A percentile compares a stretch with the other conserved stretches of the same genome.
phyloP scores from a whole-genome alignment of 2,113 vertebrate species.

The Physeter macrocephalus region DNA sequence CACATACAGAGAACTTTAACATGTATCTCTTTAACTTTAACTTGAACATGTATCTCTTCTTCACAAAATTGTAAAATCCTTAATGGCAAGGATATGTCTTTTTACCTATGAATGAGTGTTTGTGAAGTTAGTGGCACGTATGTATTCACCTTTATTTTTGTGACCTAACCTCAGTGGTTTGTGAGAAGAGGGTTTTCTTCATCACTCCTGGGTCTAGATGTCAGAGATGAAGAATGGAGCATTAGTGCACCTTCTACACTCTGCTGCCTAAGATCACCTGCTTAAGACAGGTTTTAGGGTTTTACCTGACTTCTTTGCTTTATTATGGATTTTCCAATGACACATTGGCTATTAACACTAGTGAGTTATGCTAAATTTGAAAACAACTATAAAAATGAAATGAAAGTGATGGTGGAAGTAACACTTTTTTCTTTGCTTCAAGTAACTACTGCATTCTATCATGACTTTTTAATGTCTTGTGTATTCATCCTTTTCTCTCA shows the following conservation, averaged over 20 bases:
- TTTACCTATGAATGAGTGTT: not conserved
- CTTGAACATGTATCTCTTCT: not conserved
- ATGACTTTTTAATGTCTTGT: not conserved
- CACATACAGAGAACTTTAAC: not conserved
- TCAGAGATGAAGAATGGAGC: not conserved
- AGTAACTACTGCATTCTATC: not conserved
- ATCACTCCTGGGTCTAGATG: not conserved
- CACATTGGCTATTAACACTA: not conserved
- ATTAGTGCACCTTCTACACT: not conserved
- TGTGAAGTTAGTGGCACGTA: not conserved
- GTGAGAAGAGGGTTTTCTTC: not conserved
- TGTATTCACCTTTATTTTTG: not conserved
- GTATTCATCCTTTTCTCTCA: not conserved
- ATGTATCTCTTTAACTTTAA: not conserved
- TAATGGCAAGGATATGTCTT: not conserved
- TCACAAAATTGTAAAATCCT: not conserved
- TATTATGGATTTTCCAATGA: not conserved
- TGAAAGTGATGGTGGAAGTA: not conserved
- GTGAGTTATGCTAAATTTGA: not conserved
- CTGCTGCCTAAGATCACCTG: not conserved
- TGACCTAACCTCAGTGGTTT: not conserved
- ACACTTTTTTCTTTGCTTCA: not conserved
- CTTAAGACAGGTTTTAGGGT: not conserved
- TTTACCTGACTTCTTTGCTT: not conserved
- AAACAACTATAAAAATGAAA: slow-evolving; percentile 4